phyloP scores from a whole-genome alignment of 1,140 invertebrate genomes.

The Drosophila gunungcola region DNA sequence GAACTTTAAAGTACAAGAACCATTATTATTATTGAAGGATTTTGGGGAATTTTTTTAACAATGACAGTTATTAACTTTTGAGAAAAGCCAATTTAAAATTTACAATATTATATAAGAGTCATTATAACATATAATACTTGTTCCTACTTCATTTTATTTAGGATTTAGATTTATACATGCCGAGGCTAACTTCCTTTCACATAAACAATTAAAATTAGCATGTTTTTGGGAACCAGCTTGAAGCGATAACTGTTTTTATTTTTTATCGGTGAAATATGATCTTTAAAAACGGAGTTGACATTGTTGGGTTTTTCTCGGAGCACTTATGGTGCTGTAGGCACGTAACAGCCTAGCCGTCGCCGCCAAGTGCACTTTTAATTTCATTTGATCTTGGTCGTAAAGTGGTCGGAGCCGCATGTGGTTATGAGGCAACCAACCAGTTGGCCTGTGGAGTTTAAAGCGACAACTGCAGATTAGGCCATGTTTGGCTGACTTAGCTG shows the following conservation, averaged over 20 bases:
- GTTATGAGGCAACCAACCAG: constrained; percentile 27
- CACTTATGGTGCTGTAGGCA: constrained; percentile 12
- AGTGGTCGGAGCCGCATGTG: constrained; percentile 32
- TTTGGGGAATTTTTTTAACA: too few species aligned
- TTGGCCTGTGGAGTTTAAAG: constrained; percentile 15
- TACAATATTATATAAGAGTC: too few species aligned
- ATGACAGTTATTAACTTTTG: too few species aligned
- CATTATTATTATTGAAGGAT: too few species aligned
- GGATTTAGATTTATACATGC: too few species aligned
- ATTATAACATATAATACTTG: too few species aligned
- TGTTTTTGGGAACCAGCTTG: too few species aligned
- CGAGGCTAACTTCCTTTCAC: too few species aligned
- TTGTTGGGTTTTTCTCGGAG: constrained; percentile 11
- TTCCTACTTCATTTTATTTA: too few species aligned
- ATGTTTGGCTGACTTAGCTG: constrained; percentile 17
- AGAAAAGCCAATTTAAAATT: too few species aligned
- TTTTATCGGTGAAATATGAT: constrained; percentile 21
- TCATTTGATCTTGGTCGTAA: constrained; percentile 69
- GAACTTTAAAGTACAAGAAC: too few species aligned
- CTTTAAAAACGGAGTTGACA: constrained; percentile 9
- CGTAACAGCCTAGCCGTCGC: constrained; percentile 8
- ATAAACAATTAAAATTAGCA: too few species aligned
- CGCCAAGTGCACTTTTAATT: constrained; percentile 71
- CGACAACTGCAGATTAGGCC: constrained; percentile 40
- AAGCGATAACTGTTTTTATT: not conserved